A percentile compares a stretch with the other conserved stretches of the same genome.
Conservation (phyloP, 2,888 invertebrate genomes). For the Branchinecta sandiegonensis region DNA sequence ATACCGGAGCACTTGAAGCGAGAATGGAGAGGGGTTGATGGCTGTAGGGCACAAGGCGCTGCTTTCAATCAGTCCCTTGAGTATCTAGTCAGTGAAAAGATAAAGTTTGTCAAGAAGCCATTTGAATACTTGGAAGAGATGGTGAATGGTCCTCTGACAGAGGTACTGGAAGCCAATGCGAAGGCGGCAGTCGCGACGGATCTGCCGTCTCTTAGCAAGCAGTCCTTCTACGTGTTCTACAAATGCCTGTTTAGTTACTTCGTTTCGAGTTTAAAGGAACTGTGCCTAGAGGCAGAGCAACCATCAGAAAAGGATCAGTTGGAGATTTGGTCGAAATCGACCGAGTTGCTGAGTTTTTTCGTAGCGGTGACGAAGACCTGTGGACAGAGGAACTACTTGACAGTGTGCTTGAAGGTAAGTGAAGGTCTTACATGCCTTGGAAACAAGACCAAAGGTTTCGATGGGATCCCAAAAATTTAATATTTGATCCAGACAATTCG, state of each 20-base stretch:
- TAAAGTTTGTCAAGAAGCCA: constrained; percentile 15
- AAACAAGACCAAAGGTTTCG: no score
- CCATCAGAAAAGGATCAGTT: constrained; percentile 16
- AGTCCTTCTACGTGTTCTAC: not conserved
- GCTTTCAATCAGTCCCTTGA: constrained; percentile 19
- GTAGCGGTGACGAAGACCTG: constrained; percentile 22
- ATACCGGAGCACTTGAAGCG: constrained; percentile 17
- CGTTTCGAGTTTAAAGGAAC: not conserved
- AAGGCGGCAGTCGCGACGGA: not conserved
- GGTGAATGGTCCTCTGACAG: not conserved
- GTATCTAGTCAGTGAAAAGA: not conserved
- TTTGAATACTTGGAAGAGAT: constrained; percentile 17
- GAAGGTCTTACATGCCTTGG: constrained; percentile 45
- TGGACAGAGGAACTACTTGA: constrained; percentile 19
- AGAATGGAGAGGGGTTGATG: constrained; percentile 18
- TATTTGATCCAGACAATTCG: no score
- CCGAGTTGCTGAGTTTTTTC: constrained; percentile 23
- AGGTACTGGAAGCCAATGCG: not conserved
- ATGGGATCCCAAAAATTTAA: no score
- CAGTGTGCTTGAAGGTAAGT: constrained; percentile 26
- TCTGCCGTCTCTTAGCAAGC: not conserved
- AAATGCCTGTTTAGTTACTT: constrained; percentile 5
- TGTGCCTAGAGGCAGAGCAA: not conserved
- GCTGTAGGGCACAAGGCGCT: constrained; percentile 1
- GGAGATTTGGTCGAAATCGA: constrained; percentile 24